Base-by-base conservation (phyloP, 2,113 vertebrate genomes). In the Macquaria australasica region DNA sequence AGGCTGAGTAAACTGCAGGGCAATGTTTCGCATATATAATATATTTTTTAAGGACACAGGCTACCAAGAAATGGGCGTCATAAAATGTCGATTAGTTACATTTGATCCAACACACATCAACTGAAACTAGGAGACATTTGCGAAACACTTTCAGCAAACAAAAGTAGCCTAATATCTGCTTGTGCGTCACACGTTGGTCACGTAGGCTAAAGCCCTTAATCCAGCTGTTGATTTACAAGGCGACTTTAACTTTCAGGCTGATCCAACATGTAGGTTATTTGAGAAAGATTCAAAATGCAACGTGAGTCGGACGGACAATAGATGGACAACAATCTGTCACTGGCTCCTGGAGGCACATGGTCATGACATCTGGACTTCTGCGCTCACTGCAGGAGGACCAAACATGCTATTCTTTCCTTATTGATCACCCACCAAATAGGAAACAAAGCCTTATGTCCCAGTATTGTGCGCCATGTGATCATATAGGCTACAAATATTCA, bases 301-400 rank as follows among this genome's bases (percentile, higher is more conserved):
- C 39, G 11, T 23, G 31, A 58, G 62, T 28, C 10, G 21, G 31
- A 20, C 2, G 50, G 50, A 89, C 75, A 86, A 90, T 60, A 55
- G 86, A 78, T 53, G 67, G 60, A 68, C 70, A 80, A 50, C 74
- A 77, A 76, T 73, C 37, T 86, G 87, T 84, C 69, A 85, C n/a
- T 41, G 41, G 10, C 51, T 76, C 66, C 66, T 72, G 11, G 4
- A 45, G 71, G 79, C 91, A 89, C 93, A 92, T 92, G 91, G 91
- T 88, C 70, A 31, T 89, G 82, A 87, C 91, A 92, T 93, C 86
- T 91, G 73, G 77, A 81, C 53, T 70, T 87, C 2, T 67, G 86
- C 84, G 77, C 79, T 69, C 55, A 31, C 48, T 56, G 39, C 72
- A 16, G 34, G 73, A 59, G 21, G 6, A 18, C 41, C 45, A 20